A percentile compares a stretch with the other conserved stretches of the same genome.
These are phyloP conservation scores for Stichodactyla mertensii DNA, from an alignment of 64 coral and sea anemone species.

Conservation along the genomic window DNA sequence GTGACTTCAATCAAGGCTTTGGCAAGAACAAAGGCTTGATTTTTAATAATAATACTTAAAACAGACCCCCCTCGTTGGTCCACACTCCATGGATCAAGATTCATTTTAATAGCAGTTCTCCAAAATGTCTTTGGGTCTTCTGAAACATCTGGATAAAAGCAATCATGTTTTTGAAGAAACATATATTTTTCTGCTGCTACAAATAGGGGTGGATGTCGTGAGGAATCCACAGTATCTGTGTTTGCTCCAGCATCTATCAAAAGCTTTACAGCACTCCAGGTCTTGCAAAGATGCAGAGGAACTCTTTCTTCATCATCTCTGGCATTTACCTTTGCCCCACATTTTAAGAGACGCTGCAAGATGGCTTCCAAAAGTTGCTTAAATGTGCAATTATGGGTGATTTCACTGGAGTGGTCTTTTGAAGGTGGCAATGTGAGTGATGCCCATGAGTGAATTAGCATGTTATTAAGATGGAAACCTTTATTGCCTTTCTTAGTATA, in stretches of 20 bases:
- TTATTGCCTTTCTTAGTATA: not conserved
- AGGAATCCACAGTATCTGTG: not conserved
- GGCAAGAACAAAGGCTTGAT: constrained; percentile 14
- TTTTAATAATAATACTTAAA: not conserved
- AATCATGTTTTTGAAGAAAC: not conserved
- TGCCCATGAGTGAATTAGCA: not conserved
- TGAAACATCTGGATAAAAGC: constrained; percentile 9
- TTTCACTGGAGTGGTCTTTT: not conserved
- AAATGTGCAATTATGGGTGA: not conserved
- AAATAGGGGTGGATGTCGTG: not conserved
- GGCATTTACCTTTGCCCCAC: not conserved
- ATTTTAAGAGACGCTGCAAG: not conserved
- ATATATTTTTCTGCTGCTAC: not conserved
- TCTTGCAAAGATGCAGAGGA: not conserved
- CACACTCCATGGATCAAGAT: not conserved
- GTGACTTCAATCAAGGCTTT: constrained; percentile 19
- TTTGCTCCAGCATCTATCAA: constrained; percentile 3
- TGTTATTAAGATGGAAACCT: not conserved
- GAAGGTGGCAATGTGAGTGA: not conserved
- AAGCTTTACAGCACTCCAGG: constrained; percentile 16
- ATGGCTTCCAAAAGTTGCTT: constrained; percentile 6
- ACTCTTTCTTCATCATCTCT: constrained; percentile 5
- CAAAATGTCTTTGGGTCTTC: not conserved
- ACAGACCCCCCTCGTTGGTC: not conserved
- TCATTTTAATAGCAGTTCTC: not conserved